Base-by-base conservation (phyloP, 2,888 invertebrate genomes). In the Meta bourneti region DNA sequence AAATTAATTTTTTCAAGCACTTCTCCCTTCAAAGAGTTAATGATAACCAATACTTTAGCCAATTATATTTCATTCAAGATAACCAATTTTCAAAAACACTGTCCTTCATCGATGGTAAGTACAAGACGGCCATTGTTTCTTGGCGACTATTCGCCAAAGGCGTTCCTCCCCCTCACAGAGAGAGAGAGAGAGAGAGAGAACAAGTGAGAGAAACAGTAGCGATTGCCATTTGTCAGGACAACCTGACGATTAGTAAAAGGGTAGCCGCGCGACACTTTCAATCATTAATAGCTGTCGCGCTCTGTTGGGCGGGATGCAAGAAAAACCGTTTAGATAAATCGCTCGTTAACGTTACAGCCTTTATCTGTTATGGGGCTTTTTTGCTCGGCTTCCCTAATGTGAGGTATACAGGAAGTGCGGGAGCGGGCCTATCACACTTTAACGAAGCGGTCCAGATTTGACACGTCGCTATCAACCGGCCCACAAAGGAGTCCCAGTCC, bases 251-350 rank as follows among this genome's bases (percentile, higher is more conserved):
- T 91, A 91, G 90, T 61, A 52, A 83, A 83, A 81, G 77, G 81
- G 81, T 75, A 77, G 20, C 16, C 52, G 89, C 69, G 52, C 20
- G 77, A 61, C 85, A 77, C 82, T 83, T 69, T 71, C 82, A 82
- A 79, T 88, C 87, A 83, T 88, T 91, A 91, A 91, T 91, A 91
- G 91, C 82, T 88, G 91, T 91, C 91, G 83, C 61, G 70, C 49
- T 13, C 19, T 54, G 69, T 34, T 77, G 49, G 16, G 49, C 13
- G 70, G 34, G 69, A 34, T 49, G 77, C 74, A 79, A 90, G 91
- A 91, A 91, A 91, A 91, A 91, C 91, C 91, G 91, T 91, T 91
- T 91, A 91, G 91, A 91, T 91, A 91, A 91, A 91, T 88, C 87
- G 91, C 91, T 91, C 91, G 91, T 91, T 91, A 91, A 72, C 87